Conservation (phyloP, 2,113 vertebrate genomes). For the Peromyscus polionotus region DNA sequence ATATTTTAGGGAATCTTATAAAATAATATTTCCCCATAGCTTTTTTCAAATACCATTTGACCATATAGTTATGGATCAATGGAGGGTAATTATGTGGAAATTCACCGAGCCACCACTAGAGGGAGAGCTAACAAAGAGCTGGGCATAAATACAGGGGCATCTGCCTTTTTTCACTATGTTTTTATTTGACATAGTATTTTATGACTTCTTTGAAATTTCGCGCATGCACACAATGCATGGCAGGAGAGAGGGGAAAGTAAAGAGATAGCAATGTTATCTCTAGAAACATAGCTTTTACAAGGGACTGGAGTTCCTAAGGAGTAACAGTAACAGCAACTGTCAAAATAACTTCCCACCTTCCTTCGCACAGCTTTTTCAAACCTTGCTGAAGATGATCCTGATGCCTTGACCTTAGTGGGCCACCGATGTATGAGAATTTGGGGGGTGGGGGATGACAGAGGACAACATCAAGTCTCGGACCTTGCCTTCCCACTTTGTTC, state of each 20-base stretch:
- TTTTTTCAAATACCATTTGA: background rate
- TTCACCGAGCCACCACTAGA: conserved; percentile 58
- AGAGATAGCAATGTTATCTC: background rate
- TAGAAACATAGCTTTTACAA: background rate
- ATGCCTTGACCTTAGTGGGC: accelerated
- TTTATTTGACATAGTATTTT: background rate
- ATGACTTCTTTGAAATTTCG: background rate
- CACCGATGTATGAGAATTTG: background rate
- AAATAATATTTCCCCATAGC: background rate
- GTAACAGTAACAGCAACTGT: background rate
- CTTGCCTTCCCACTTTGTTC: background rate
- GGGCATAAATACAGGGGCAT: background rate
- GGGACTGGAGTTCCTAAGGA: background rate
- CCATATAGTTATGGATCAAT: accelerated
- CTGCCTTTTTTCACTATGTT: background rate
- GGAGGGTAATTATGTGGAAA: background rate
- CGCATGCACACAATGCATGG: background rate
- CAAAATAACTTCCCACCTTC: background rate
- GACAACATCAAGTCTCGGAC: background rate
- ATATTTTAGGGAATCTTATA: background rate
- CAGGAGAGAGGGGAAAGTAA: background rate
- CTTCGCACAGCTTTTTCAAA: background rate
- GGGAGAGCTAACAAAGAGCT: conserved; percentile 43
- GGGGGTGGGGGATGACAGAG: too few species aligned
- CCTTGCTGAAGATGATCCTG: background rate